Conservation (phyloP, 2,113 vertebrate genomes). For the Apeltes quadracus region DNA sequence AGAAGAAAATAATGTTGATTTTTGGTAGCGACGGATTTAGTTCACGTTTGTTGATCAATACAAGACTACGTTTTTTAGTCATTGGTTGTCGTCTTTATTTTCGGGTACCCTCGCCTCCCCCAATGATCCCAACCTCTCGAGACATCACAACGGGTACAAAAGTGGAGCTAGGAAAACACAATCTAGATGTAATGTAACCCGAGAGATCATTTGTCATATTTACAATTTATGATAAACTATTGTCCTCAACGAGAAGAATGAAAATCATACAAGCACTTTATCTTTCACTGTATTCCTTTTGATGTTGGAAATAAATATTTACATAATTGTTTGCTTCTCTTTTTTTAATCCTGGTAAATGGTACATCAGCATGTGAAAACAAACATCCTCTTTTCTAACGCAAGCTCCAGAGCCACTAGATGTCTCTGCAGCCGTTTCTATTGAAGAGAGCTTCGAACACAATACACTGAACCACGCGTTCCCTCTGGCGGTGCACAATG, state of each 20-base stretch:
- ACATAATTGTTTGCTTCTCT: constrained; percentile 22
- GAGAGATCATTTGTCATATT: constrained; percentile 18
- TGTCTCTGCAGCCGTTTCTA: constrained; percentile 51
- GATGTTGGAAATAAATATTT: constrained; percentile 77
- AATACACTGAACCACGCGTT: background rate
- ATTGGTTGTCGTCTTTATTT: too few relatives aligned
- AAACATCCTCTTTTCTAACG: background rate
- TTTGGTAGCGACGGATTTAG: too few relatives aligned
- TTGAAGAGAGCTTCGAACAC: background rate
- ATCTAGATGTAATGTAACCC: constrained; percentile 18
- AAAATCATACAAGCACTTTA: constrained; percentile 70
- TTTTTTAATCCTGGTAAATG: constrained; percentile 14
- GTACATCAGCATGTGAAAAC: background rate
- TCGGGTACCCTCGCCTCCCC: too few relatives aligned
- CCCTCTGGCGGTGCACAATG: background rate
- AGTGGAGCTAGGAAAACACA: background rate
- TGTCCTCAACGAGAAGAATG: constrained; percentile 25
- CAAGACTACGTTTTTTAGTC: too few relatives aligned
- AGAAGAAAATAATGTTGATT: too few relatives aligned
- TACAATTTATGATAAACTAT: constrained; percentile 14
- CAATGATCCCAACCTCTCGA: too few relatives aligned
- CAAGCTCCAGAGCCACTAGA: constrained; percentile 50
- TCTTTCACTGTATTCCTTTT: constrained; percentile 56
- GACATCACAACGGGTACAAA: background rate
- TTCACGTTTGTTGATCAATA: too few relatives aligned